phyloP scores from a whole-genome alignment of 1,140 invertebrate species.

The Pentalonia nigronervosa region DNA sequence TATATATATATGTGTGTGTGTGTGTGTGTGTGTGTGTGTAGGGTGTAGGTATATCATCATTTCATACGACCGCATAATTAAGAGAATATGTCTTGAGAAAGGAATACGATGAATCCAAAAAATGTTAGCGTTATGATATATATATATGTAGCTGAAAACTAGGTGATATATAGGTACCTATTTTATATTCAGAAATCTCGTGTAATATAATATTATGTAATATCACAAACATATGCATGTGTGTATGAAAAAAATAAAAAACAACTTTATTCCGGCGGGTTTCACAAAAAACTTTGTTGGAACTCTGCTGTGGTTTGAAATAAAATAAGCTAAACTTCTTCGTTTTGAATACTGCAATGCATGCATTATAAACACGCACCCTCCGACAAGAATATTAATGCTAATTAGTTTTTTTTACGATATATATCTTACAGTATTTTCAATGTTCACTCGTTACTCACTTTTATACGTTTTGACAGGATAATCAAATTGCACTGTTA shows the following conservation, averaged over 20 bases:
- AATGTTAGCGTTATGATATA: neutral
- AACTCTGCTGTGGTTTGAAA: neutral
- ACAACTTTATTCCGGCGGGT: neutral
- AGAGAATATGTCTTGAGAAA: neutral
- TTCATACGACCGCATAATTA: neutral
- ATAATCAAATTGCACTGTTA: neutral
- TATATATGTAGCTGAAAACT: neutral
- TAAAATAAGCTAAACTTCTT: neutral
- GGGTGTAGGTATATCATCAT: accelerated
- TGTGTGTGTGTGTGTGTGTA: too few species aligned
- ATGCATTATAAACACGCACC: neutral
- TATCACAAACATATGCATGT: neutral
- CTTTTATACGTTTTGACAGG: neutral
- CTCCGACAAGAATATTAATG: neutral
- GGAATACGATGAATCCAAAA: neutral
- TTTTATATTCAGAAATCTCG: neutral
- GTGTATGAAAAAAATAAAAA: neutral
- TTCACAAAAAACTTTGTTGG: neutral
- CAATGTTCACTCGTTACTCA: neutral
- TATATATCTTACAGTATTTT: neutral
- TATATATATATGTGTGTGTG: neutral
- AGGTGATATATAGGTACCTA: neutral
- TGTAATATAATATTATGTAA: neutral
- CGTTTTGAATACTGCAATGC: neutral
- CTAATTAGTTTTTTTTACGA: neutral